Percentiles rank a stretch among this genome's conserved stretches.
Conservation (phyloP, 1,140 invertebrate genomes). For the Drosophila varians region DNA sequence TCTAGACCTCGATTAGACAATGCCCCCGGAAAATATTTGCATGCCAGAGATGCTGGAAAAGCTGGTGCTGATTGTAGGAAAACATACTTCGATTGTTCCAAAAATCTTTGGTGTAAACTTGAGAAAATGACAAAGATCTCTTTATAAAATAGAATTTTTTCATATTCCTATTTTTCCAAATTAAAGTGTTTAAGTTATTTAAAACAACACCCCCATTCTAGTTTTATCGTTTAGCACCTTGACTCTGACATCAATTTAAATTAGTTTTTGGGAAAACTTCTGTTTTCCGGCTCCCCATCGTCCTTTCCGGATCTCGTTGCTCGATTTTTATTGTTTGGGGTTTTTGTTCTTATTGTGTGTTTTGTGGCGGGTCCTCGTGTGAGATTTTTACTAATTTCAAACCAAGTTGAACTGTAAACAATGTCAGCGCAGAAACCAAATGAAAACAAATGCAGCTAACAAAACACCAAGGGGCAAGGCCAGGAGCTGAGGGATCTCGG, state of each 20-base stretch:
- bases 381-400: constrained; percentile 76
- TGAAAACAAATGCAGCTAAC: constrained; percentile 78
- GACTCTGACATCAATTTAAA: constrained; percentile 27
- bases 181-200: not conserved
- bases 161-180: not conserved
- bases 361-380: constrained; percentile 48
- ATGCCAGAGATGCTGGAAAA: constrained; percentile 60
- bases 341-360: constrained; percentile 1
- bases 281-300: constrained; percentile 2
- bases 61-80: constrained; percentile 56
- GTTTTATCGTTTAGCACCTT: not conserved
- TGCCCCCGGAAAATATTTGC: constrained; percentile 60
- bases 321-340: constrained; percentile 30
- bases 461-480: constrained; percentile 47
- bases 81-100: constrained; percentile 49
- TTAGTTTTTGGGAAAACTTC: constrained; percentile 21
- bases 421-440: constrained; percentile 71
- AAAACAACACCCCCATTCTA: not conserved
- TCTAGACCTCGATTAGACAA: constrained; percentile 53
- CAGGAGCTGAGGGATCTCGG: constrained; percentile 1
- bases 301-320: constrained; percentile 24
- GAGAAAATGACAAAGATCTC: constrained; percentile 29
- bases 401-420: constrained; percentile 79
- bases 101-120: constrained; percentile 39
- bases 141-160: constrained; percentile 3